Evolutionary conservation across 2,888 invertebrate genomes (phyloP), one percentile per base, ranked within the genome.

Genomic region (Aphrophora alni): DNA sequence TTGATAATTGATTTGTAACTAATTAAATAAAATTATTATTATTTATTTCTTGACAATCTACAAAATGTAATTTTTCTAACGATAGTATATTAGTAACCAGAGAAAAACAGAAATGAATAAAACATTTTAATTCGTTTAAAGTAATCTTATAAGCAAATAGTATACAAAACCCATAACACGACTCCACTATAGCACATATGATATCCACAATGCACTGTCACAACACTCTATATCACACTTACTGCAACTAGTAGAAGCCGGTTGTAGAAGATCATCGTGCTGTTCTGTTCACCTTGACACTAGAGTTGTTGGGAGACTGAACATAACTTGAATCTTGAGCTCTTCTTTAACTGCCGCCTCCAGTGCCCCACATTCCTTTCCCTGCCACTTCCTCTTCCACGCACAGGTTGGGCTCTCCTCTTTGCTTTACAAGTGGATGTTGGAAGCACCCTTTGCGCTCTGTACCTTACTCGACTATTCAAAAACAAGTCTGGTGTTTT

Each of bases 301-400:
- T 21, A 59, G 21, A 21, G 59, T n/a, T 4, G 59, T 59, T 59
- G 59, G n/a, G 59, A 59, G 59, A 59, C 59, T 59, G 59, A 59
- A 59, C 59, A n/a, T 2, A 59, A 21, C 21, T 21, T 59, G 59
- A 59, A 59, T 59, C 21, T 21, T 59, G 59, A 59, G 59, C 59
- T 59, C 59, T 59, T 59, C 59, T 59, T 59, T 59, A 59, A 59
- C 59, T 21, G 59, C 59, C 59, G 59, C 59, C 59, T 59, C 59
- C 59, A 59, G 59, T 59, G 59, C 21, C 59, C 59, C 59, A 59
- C 59, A 59, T 59, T 59, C 59, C 59, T 59, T 59, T 59, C 59
- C 59, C 59, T 59, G 59, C 59, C 59, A 59, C 59, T 59, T 59
- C 59, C 59, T 59, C 59, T 59, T 59, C 59, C 59, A 59, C 21